Evolutionary conservation across 1,140 invertebrate species (phyloP).

Genomic region (Acromyrmex heyeri): DNA sequence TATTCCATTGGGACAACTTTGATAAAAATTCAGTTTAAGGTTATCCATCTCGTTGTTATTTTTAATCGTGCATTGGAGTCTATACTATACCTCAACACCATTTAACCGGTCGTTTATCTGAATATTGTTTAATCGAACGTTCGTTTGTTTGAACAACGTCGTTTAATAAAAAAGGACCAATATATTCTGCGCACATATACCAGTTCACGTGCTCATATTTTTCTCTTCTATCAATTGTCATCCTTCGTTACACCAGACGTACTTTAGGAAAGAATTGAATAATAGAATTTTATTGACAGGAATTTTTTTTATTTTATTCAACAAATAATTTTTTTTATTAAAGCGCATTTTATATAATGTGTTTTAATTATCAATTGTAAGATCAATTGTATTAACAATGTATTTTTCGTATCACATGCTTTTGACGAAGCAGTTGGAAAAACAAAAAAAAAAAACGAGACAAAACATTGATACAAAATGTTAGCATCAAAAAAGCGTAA

Average conservation of each 20-base stretch:
- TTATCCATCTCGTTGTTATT: conserved; percentile 35
- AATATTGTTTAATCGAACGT: conserved; percentile 47
- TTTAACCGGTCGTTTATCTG: conserved; percentile 29
- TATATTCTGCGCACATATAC: background rate
- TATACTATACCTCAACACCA: background rate
- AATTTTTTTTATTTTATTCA: background rate
- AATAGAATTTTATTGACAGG: conserved; percentile 15
- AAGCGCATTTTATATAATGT: background rate
- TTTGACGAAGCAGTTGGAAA: background rate
- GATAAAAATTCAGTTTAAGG: conserved; percentile 36
- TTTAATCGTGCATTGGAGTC: background rate
- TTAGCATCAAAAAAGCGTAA: background rate
- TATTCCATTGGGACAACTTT: background rate
- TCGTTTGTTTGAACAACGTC: conserved; percentile 36
- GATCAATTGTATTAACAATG: background rate
- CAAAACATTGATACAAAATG: background rate
- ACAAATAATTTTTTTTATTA: conserved; percentile 3
- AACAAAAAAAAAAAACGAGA: conserved; percentile 1
- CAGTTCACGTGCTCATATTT: conserved; percentile 26
- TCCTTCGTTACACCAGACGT: background rate
- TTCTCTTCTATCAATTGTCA: conserved; percentile 19
- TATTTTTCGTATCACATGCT: background rate
- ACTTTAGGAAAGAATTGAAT: conserved; percentile 2
- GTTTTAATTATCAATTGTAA: background rate
- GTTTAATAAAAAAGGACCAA: conserved; percentile 32